These are phyloP conservation scores for Callitettix versicolor DNA, from an alignment of 1,140 invertebrate species.

Conservation along the genomic window DNA sequence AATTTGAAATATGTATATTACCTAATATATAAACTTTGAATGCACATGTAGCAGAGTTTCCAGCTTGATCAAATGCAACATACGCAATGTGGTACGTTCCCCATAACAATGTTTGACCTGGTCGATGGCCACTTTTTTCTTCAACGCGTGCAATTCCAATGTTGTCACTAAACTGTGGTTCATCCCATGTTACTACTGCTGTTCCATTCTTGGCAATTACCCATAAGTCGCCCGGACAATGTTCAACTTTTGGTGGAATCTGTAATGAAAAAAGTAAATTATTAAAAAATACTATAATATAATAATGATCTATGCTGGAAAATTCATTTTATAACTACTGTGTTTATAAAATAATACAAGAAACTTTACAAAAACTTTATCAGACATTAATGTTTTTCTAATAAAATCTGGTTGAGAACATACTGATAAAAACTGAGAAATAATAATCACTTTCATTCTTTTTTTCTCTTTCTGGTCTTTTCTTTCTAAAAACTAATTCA, in stretches of 20 bases:
- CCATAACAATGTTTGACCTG: constrained; percentile 85
- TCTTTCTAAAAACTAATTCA: too few species aligned
- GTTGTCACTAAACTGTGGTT: constrained; percentile 84
- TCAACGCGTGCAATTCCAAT: constrained; percentile 66
- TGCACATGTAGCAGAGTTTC: constrained; percentile 81
- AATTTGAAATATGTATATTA: too few species aligned
- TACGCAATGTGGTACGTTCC: constrained; percentile 90
- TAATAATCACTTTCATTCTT: too few species aligned
- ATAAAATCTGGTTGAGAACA: too few species aligned
- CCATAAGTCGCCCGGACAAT: constrained; percentile 89
- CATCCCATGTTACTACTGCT: constrained; percentile 86
- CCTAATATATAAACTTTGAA: constrained; percentile 88
- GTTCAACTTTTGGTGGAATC: constrained; percentile 71
- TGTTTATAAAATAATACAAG: not conserved
- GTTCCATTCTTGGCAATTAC: constrained; percentile 87
- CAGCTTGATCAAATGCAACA: constrained; percentile 80
- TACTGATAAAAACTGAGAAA: too few species aligned
- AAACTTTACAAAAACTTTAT: not conserved
- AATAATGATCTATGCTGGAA: too few species aligned
- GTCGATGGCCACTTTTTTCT: constrained; percentile 76
- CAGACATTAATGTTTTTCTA: not conserved
- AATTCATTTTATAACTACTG: too few species aligned
- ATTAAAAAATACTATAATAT: too few species aligned
- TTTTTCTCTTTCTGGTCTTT: too few species aligned
- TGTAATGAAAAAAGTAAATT: constrained; percentile 23